Evolutionary conservation across 2,888 invertebrate genomes (phyloP).

Genomic region (Brassicogethes aeneus): DNA sequence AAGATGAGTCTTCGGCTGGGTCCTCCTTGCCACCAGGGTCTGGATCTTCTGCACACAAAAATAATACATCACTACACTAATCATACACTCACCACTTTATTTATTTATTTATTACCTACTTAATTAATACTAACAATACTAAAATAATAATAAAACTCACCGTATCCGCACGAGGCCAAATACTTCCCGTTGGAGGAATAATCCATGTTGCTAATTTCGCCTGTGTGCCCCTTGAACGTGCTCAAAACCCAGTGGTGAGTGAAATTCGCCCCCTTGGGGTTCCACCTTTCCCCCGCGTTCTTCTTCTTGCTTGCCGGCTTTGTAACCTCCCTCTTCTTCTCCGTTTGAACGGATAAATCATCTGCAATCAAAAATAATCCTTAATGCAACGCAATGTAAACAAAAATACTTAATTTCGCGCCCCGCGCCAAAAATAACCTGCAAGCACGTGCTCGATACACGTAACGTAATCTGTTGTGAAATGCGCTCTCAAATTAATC

Average conservation of each 20-base stretch:
- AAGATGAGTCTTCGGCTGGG: slow-evolving; percentile 27
- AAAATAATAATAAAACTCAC: no score
- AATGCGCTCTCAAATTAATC: slow-evolving; percentile 8
- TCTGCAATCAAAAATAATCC: slow-evolving; percentile 16
- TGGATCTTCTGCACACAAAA: slow-evolving; percentile 39
- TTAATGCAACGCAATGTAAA: slow-evolving; percentile 1
- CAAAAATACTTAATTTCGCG: slow-evolving; percentile 1
- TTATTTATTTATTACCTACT: neutral
- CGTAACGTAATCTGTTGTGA: slow-evolving; percentile 4
- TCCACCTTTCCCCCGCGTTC: slow-evolving; percentile 33
- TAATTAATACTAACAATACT: neutral
- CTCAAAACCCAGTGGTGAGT: slow-evolving; percentile 73
- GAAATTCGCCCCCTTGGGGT: slow-evolving; percentile 46
- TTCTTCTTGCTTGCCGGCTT: slow-evolving; percentile 39
- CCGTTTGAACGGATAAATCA: slow-evolving; percentile 12
- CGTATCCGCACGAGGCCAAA: slow-evolving; percentile 75
- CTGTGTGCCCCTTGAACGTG: slow-evolving; percentile 75
- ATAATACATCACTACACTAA: slow-evolving; percentile 7
- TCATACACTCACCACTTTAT: neutral
- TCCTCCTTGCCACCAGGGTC: slow-evolving; percentile 33
- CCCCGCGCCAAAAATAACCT: slow-evolving; percentile 26
- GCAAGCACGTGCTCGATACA: slow-evolving; percentile 18
- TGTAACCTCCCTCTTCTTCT: slow-evolving; percentile 16
- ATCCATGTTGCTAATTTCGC: slow-evolving; percentile 64
- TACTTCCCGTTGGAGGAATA: slow-evolving; percentile 81